Evolutionary conservation across 2,113 vertebrate species (phyloP).

Genomic region (Nibea albiflora): DNA sequence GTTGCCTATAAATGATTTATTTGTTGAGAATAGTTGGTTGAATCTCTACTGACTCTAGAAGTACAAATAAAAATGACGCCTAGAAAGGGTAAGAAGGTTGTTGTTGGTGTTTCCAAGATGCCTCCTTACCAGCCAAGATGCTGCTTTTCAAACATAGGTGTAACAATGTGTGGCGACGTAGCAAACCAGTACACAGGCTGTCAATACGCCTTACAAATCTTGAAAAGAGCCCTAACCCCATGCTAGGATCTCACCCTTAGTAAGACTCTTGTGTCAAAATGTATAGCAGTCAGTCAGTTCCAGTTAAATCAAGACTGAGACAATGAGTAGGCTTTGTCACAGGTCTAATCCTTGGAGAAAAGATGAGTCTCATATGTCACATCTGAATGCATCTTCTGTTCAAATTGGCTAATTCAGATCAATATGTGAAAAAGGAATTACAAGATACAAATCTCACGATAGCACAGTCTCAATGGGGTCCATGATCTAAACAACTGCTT

Average conservation of each 20-base stretch:
- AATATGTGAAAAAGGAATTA: constrained; percentile 41
- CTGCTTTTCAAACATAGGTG: neutral
- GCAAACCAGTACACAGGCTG: neutral
- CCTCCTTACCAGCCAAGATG: neutral
- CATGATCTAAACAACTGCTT: constrained; percentile 42
- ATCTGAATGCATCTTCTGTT: constrained; percentile 23
- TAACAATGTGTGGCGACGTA: neutral
- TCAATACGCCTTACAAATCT: constrained; percentile 18
- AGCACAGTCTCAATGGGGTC: constrained; percentile 9
- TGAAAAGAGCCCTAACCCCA: constrained; percentile 22
- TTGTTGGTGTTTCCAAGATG: neutral
- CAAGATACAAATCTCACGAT: constrained; percentile 35
- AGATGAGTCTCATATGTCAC: neutral
- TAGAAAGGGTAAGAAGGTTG: too few species aligned
- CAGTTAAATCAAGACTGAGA: constrained; percentile 17
- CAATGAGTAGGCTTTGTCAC: constrained; percentile 17
- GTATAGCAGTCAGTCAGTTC: constrained; percentile 28
- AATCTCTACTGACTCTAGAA: neutral
- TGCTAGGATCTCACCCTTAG: constrained; percentile 12
- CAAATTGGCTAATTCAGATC: neutral
- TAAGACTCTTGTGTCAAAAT: constrained; percentile 21
- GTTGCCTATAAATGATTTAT: constrained; percentile 2
- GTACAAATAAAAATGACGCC: neutral
- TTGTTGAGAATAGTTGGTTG: neutral
- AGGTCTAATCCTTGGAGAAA: constrained; percentile 12